phyloP scores from a whole-genome alignment of 2,113 vertebrate genomes.

The Atractosteus spatula region DNA sequence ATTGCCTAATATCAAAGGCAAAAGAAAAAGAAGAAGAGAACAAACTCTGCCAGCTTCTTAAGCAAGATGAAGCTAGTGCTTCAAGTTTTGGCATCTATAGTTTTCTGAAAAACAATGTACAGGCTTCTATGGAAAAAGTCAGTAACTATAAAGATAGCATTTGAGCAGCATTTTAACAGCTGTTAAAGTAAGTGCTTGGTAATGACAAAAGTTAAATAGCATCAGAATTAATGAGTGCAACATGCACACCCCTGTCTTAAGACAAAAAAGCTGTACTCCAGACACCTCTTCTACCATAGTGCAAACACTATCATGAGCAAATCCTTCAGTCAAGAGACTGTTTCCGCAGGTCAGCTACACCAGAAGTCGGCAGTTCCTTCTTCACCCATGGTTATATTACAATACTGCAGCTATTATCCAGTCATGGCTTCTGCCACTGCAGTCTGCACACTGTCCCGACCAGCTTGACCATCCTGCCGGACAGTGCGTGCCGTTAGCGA shows the following conservation, averaged over 20 bases:
- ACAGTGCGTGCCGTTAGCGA: too few relatives aligned
- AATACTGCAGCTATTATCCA: too few relatives aligned
- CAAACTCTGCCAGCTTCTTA: background rate
- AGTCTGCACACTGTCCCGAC: too few relatives aligned
- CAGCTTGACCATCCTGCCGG: too few relatives aligned
- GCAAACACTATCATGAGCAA: too few relatives aligned
- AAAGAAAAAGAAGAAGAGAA: background rate
- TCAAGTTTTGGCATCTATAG: background rate
- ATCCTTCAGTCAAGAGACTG: too few relatives aligned
- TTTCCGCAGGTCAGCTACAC: too few relatives aligned
- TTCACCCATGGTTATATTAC: background rate
- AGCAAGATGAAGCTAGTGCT: background rate
- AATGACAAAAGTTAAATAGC: background rate
- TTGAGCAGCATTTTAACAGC: background rate
- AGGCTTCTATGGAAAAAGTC: background rate
- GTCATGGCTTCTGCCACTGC: too few relatives aligned
- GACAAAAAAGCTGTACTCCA: background rate
- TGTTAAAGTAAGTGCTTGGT: too few relatives aligned
- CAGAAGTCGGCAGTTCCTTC: background rate
- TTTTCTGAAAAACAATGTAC: background rate
- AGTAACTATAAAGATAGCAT: background rate
- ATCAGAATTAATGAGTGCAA: background rate
- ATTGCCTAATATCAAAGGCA: background rate
- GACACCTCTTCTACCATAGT: background rate
- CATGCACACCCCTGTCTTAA: background rate